These are phyloP conservation scores for Epinephelus fuscoguttatus DNA, from an alignment of 2,113 vertebrate species.

Conservation along the genomic window DNA sequence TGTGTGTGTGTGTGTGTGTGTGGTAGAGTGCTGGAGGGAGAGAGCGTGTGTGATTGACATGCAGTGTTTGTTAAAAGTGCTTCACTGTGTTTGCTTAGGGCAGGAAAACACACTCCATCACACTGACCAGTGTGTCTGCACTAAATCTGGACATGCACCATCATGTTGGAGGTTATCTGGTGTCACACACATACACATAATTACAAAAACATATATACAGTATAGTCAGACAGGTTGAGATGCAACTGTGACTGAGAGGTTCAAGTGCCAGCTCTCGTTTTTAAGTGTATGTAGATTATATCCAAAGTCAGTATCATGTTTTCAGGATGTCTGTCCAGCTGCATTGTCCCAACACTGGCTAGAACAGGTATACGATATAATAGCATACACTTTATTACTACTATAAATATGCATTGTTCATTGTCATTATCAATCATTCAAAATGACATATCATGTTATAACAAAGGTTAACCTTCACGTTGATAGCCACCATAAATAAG, in stretches of 20 bases:
- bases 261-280: background rate
- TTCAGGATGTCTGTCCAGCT: background rate
- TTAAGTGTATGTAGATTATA: background rate
- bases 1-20: conserved; percentile 29
- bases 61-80: conserved; percentile 45
- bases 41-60: conserved; percentile 60
- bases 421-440: background rate
- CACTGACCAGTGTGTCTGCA: conserved; percentile 36
- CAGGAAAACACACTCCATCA: conserved; percentile 51
- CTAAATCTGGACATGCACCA: conserved; percentile 39
- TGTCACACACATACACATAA: background rate
- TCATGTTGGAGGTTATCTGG: conserved; percentile 30
- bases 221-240: background rate
- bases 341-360: background rate
- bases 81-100: conserved; percentile 42
- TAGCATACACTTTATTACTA: background rate
- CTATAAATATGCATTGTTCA: background rate
- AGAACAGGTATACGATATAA: background rate
- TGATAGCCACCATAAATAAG: background rate
- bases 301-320: background rate
- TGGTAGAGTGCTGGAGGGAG: background rate
- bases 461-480: background rate
- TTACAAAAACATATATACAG: no score
- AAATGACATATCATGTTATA: background rate
- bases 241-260: background rate